Evolutionary conservation across 2,888 invertebrate genomes (phyloP), one percentile per base, ranked within the genome.

Genomic region (Xanthia togata): DNA sequence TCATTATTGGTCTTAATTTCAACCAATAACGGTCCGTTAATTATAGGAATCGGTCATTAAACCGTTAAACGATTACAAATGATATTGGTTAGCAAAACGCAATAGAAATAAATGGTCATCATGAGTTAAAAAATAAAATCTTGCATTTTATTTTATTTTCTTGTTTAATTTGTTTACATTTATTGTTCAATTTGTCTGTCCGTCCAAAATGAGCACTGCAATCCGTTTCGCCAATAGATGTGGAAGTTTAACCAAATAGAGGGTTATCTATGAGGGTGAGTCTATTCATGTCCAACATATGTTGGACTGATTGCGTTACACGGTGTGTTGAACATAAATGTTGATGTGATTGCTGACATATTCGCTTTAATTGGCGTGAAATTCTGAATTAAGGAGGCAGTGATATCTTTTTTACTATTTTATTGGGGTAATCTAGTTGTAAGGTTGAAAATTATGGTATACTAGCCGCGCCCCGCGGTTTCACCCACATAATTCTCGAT

Each of bases 221-320:
- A 89, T 82, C 78, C 60, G 76, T 76, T 71, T 70, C 70, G 78
- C 81, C 73, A 82, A 80, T 83, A 81, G 77, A 88, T 67, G 3
- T 67, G 63, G 65, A 53, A 64, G 44, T 69, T 69, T 26, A 67
- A 20, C 53, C 67, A 87, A 90, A 89, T 65, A 90, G 76, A 88
- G 89, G 90, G 89, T 85, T 83, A 69, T 85, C 88, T 84, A 89
- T 79, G 76, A 87, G 85, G 85, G 86, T 83, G 76, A 62, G 70
- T 84, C 86, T 85, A 85, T 83, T 79, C 77, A 82, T 73, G 84
- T 74, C 55, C 50, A 82, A 83, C 91, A 90, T 90, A 89, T 90
- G 91, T 88, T 82, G 73, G 78, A 73, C 76, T 79, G 77, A 81
- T 83, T 75, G 72, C 2, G 70, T 87, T 80, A 81, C 74, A 87